Conservation (phyloP, 2,797 vertebrate genomes). For the Yasuhikotakia modesta region DNA sequence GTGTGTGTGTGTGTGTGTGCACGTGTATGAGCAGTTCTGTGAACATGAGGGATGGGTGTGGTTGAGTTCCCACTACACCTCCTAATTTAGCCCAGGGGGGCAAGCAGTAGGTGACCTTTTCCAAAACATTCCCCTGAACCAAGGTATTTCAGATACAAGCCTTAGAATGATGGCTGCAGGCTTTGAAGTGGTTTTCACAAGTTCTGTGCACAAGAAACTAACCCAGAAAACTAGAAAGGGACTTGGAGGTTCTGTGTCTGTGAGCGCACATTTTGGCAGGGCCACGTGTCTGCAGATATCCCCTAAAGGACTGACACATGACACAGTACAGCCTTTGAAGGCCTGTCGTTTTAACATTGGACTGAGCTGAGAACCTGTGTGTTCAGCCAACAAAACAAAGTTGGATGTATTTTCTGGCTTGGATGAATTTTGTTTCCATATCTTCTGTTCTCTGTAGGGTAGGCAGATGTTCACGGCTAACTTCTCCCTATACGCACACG, state of each 20-base stretch:
- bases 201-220: neutral
- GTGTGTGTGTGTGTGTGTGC: conserved; percentile 1
- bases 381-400: conserved; percentile 47
- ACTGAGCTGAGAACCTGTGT: conserved; percentile 13
- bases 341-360: conserved; percentile 4
- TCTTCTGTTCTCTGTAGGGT: conserved; percentile 44
- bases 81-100: conserved; percentile 25
- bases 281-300: conserved; percentile 37
- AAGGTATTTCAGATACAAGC: conserved; percentile 17
- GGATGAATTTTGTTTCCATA: conserved; percentile 46
- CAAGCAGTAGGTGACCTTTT: conserved; percentile 31
- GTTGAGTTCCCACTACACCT: conserved; percentile 19
- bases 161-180: neutral
- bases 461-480: conserved; percentile 55
- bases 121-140: conserved; percentile 22
- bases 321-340: conserved; percentile 4
- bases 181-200: neutral
- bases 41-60: conserved; percentile 38
- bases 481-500: conserved; percentile 40
- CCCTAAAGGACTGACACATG: conserved; percentile 29
- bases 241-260: neutral
- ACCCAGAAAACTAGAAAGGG: neutral
- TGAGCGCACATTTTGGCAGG: neutral
- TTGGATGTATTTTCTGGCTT: conserved; percentile 42
- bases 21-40: conserved; percentile 8